A percentile compares a stretch with the other conserved stretches of the same genome.
These are phyloP conservation scores for Rhinichthys osculus DNA, from an alignment of 2,797 vertebrate genomes.

Conservation along the genomic window DNA sequence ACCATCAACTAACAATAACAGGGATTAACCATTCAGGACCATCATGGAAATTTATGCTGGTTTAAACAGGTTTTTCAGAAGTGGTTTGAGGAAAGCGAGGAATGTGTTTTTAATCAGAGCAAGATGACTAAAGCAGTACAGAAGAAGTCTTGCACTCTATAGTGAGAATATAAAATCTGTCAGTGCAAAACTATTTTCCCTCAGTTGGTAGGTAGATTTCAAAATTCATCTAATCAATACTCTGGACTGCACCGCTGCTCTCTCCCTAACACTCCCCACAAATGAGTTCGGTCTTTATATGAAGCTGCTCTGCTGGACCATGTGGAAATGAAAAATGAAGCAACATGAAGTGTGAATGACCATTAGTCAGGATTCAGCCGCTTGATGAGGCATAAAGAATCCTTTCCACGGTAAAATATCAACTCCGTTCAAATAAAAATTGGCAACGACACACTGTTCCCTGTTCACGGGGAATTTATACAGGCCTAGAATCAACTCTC, in stretches of 20 bases:
- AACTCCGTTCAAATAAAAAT: background rate
- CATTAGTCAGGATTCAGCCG: conserved; percentile 43
- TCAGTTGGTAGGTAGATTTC: conserved; percentile 55
- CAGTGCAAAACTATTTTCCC: conserved; percentile 52
- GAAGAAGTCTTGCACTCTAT: background rate
- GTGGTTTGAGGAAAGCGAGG: background rate
- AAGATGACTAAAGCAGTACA: background rate
- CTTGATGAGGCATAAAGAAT: conserved; percentile 28
- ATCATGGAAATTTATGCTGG: background rate
- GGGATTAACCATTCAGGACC: background rate
- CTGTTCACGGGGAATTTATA: background rate
- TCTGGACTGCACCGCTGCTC: background rate
- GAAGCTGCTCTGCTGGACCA: conserved; percentile 50
- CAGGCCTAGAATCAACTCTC: background rate
- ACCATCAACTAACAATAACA: background rate
- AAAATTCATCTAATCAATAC: conserved; percentile 66
- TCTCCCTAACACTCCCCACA: conserved; percentile 10
- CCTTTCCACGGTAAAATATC: background rate
- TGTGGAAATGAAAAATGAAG: conserved; percentile 43
- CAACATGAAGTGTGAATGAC: conserved; percentile 6
- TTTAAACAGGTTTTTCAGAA: background rate
- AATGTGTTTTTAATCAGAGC: conserved; percentile 6
- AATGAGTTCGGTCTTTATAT: conserved; percentile 68
- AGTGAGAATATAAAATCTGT: conserved; percentile 35
- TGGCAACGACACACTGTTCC: background rate